Evolutionary conservation across 2,797 vertebrate species (phyloP), one percentile per base, ranked within the genome.

Genomic region (Botia kubotai): DNA sequence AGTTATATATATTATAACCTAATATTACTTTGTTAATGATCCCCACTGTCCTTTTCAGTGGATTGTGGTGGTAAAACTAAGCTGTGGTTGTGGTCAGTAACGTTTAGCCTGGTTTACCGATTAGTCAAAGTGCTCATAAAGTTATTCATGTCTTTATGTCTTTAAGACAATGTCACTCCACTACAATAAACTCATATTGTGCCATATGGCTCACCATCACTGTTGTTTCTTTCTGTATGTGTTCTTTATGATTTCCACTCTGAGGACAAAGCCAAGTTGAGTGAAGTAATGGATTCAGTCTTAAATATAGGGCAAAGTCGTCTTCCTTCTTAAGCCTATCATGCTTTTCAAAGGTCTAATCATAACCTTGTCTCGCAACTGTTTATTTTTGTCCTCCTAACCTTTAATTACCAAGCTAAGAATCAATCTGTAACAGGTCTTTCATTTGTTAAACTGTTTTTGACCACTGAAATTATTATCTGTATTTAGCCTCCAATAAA

Each of bases 351-450:
- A 90, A 91, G 80, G 82, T 77, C 87, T 92, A 92, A 93, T 91
- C 90, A 92, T 87, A 91, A 90, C 87, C 90, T 85, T 75, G 71
- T 90, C 90, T 83, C 82, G 71, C 60, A 60, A 66, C 86, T 72
- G 79, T 89, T 88, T 93, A 94, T 93, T 94, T 92, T 87, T 71
- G 88, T 90, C 87, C 19, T 39, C 79, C 82, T 62, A 91, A 91
- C 90, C 93, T 93, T 91, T 93, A 91, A 94, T 94, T 93, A 92
- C 79, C 71, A 48, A 87, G 86, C 83, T 85, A 81, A 86, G 87
- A 90, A 92, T 92, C 89, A 90, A 87, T 92, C 89, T 86, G 72
- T 83, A 71, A 87, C 89, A 89, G 88, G 86, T 90, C 92, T 94
- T 88, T 94, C 87, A 93, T 93, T 92, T 92, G 85, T 91, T 89